These are phyloP conservation scores for Petaurus breviceps DNA, from an alignment of 2,113 vertebrate species.

Conservation along the genomic window DNA sequence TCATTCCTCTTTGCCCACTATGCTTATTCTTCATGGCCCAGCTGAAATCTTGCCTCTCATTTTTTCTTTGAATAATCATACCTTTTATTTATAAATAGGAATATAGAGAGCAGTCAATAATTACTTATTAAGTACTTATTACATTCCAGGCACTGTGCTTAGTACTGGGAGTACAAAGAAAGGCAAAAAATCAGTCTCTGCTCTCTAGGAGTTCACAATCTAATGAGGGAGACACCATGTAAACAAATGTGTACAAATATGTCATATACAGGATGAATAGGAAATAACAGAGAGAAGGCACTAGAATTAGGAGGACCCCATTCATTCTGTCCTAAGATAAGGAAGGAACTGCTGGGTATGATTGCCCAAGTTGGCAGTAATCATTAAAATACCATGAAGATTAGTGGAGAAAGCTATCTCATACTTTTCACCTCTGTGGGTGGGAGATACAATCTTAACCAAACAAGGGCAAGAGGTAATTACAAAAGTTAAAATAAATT, in stretches of 20 bases:
- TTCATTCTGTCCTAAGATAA: not conserved
- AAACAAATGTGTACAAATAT: not conserved
- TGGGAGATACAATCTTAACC: not conserved
- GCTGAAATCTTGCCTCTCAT: not conserved
- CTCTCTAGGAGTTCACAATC: not conserved
- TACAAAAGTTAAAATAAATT: not conserved
- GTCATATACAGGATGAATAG: not conserved
- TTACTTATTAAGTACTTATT: not conserved
- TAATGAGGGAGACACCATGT: not conserved
- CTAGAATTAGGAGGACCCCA: not conserved
- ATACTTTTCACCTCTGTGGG: not conserved
- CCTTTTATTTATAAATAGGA: not conserved
- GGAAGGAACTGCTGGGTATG: not conserved
- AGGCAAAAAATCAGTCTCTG: not conserved
- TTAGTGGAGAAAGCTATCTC: not conserved
- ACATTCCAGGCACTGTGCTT: not conserved
- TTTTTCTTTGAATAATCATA: no score
- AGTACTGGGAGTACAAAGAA: not conserved
- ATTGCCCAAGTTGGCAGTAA: not conserved
- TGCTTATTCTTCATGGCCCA: not conserved
- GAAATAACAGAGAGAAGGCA: not conserved
- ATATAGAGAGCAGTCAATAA: not conserved
- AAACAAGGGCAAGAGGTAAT: not conserved
- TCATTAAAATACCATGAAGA: not conserved
- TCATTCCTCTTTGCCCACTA: not conserved